phyloP scores from a whole-genome alignment of 2,797 vertebrate genomes.

The Tadarida brasiliensis region DNA sequence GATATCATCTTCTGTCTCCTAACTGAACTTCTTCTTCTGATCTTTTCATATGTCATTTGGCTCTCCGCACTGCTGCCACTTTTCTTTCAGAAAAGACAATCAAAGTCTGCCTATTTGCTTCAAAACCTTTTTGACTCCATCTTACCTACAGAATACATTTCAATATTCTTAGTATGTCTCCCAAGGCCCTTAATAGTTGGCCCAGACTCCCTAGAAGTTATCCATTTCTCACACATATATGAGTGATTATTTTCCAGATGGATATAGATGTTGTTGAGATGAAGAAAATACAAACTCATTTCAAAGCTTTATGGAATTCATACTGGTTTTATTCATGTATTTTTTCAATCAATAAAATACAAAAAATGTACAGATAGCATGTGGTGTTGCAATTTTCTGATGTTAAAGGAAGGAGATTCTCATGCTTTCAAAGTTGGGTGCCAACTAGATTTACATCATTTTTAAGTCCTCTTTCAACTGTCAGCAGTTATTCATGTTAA shows the following conservation, averaged over 20 bases:
- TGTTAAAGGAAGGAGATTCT: conserved; percentile 38
- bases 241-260: conserved; percentile 56
- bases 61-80: neutral
- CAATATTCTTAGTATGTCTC: neutral
- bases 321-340: conserved; percentile 18
- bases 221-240: neutral
- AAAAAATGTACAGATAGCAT: neutral
- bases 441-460: neutral
- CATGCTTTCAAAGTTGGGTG: conserved; percentile 10
- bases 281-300: conserved; percentile 62
- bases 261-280: neutral
- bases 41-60: neutral
- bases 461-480: conserved; percentile 34
- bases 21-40: neutral
- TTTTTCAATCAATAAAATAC: conserved; percentile 51
- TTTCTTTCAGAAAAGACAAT: conserved; percentile 27
- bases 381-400: conserved; percentile 6
- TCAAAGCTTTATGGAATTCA: conserved; percentile 52
- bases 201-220: neutral
- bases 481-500: neutral
- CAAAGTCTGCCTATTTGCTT: conserved; percentile 32
- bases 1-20: neutral
- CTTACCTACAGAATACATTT: conserved; percentile 32
- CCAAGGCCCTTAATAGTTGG: neutral
- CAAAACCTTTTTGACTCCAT: conserved; percentile 7